Evolutionary conservation across 2,113 vertebrate genomes (phyloP).

Genomic region (Tetraodon nigroviridis): DNA sequence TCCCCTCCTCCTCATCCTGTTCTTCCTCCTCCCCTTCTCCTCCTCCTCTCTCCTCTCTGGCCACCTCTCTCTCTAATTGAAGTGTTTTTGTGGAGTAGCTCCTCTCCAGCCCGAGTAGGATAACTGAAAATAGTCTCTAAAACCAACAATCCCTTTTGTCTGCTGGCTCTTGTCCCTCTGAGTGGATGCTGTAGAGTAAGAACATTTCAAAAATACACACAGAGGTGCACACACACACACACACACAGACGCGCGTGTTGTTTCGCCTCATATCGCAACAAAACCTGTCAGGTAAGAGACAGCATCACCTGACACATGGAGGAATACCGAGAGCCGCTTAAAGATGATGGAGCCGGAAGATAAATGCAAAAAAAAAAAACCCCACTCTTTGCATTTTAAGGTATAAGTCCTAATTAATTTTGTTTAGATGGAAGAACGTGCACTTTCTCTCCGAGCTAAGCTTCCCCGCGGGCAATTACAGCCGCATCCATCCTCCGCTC

Average conservation of each 20-base stretch:
- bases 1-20: constrained; percentile 12
- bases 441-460: constrained; percentile 23
- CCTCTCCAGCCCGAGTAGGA: constrained; percentile 84
- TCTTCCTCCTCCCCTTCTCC: constrained; percentile 8
- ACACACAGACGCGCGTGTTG: constrained; percentile 5
- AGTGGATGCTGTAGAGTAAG: constrained; percentile 59
- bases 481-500: constrained; percentile 49
- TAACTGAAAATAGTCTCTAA: constrained; percentile 90
- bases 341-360: background rate
- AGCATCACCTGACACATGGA: constrained; percentile 5
- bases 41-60: constrained; percentile 27
- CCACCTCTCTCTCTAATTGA: constrained; percentile 82
- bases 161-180: constrained; percentile 59
- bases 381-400: constrained; percentile 40
- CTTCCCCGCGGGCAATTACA: constrained; percentile 55
- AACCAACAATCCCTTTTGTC: constrained; percentile 74
- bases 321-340: background rate
- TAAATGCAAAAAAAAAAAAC: background rate
- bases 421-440: constrained; percentile 26
- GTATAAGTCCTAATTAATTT: constrained; percentile 36
- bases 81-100: constrained; percentile 97
- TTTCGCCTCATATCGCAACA: constrained; percentile 15
- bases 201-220: constrained; percentile 54
- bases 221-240: constrained; percentile 6
- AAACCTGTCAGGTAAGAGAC: constrained; percentile 8